Base-by-base conservation (phyloP, 92 coral and sea anemone species). In the Actinostola sp. region DNA sequence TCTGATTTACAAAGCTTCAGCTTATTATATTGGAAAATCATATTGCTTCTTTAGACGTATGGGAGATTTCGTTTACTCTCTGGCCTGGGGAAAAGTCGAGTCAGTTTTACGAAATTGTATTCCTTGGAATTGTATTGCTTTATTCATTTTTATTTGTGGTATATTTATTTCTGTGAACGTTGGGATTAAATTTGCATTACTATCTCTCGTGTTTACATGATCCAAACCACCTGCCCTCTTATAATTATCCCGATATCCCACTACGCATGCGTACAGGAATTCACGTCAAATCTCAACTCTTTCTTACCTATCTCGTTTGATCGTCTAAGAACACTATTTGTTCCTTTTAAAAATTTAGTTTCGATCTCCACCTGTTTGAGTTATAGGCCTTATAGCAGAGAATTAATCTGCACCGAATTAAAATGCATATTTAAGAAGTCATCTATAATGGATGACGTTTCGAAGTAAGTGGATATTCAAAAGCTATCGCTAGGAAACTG, bases 401-500 rank as follows among this genome's bases (percentile, higher is more conserved):
- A 23, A 26, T 42, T 27, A 42, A 64, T 42, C 26, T 41, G 44
- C 33, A 20, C 12, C 27, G 48, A 50, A 49, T 68, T 32, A 68
- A 51, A 32, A 56, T 50, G 57, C 61, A 49, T 33, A 68, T 68
- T 68, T 68, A 51, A n/a, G 31, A 49, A 39, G 34, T 19, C 61
- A 68, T 68, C 41, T 50, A 68, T 50, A 30, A 68, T 68, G 61
- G 26, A 68, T 68, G 74, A 68, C 63, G 62, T 68, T 51, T 48
- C 61, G 51, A 51, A 30, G 59, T 46, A 68, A 66, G 74, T 28
- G 48, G 61, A 34, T 33, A 50, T 68, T 68, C 38, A 39, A 68
- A 46, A 25, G 74, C 30, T 49, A 68, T 68, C 61, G 62, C 74
- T 68, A 68, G 74, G 71, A 70, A 69, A 70, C 75, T 76, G 38